Evolutionary conservation across 2,888 invertebrate species (phyloP), one percentile per base, ranked within the genome.

Genomic region (Tuberolachnus salignus): DNA sequence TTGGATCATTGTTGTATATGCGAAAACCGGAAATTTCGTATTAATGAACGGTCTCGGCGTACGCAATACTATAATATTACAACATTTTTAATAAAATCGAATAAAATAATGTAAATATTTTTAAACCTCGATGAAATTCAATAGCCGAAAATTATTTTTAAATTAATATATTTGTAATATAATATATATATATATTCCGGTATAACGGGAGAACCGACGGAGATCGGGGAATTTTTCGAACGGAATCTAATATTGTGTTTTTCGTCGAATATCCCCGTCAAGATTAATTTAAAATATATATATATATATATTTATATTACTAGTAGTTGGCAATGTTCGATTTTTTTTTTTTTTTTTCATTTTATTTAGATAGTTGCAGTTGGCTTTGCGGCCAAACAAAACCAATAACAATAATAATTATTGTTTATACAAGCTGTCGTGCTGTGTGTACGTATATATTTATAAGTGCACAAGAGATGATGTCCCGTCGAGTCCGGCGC

Each of bases 321-420:
- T 34, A 3, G 3, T 69, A 49, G 57, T 78, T 78, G 78, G 78
- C 78, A 69, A 42, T 57, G 59, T 49, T 78, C n/a, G 78, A 57
- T 69, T 69, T 78, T 49, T 51, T 67, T 75, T 49, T 21, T 21
- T 2, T n/a, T 21, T n/a, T 16, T 63, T 63, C 16, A 2, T 34
- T 34, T 34, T 34, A 34, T 34, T 34, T 34, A 34, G 34, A n/a
- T n/a, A 34, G 34, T 34, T 34, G 3, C 23, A 59, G 66, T 75
- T 67, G 75, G 75, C 67, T 59, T 61, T 51, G 14, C 11, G 34
- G 69, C 78, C 69, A 78, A 78, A 67, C 69, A 69, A 78, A 78
- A 69, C 78, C 78, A 69, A 78, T 78, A 78, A 69, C 78, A 69
- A 78, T 78, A 78, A 78, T 78, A 78, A 78, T 78, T 78, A 67